A percentile compares a stretch with the other conserved stretches of the same genome.
Conservation (phyloP, 2,888 invertebrate genomes). For the Acrocyrtus sp. region DNA sequence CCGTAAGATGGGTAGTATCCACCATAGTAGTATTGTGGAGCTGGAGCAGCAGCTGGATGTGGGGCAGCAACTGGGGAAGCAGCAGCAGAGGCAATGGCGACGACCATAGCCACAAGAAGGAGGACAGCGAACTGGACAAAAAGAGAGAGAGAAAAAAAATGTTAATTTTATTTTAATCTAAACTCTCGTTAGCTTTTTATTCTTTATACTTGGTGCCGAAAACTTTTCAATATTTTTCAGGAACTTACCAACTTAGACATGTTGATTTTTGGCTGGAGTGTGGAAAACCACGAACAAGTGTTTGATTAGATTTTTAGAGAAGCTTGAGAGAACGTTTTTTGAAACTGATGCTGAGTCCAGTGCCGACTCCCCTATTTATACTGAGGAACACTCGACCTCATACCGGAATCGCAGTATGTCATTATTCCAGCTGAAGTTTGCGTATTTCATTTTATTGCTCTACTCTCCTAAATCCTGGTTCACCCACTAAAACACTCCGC, state of each 20-base stretch:
- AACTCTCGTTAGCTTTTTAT: background rate
- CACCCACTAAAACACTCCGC: no score
- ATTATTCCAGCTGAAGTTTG: no score
- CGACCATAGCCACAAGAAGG: conserved; percentile 28
- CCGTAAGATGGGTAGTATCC: conserved; percentile 27
- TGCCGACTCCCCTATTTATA: conserved; percentile 20
- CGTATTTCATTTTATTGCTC: no score
- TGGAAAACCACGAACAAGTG: conserved; percentile 26
- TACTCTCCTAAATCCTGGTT: no score
- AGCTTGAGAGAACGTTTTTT: conserved; percentile 19
- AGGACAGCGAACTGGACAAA: conserved; percentile 24
- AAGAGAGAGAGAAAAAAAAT: background rate
- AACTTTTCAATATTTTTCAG: conserved; percentile 1
- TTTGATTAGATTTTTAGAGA: background rate
- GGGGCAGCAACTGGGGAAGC: conserved; percentile 13
- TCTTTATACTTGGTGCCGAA: background rate
- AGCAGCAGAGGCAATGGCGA: conserved; percentile 13
- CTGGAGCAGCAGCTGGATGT: conserved; percentile 16
- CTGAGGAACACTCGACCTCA: no score
- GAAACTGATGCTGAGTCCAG: conserved; percentile 21
- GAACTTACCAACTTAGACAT: conserved; percentile 35
- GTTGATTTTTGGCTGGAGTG: conserved; percentile 14
- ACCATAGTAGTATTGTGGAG: conserved; percentile 27
- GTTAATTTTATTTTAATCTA: background rate
- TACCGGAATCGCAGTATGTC: conserved; percentile 21